phyloP scores from a whole-genome alignment of 2,888 invertebrate species.

The Apamea sordens region DNA sequence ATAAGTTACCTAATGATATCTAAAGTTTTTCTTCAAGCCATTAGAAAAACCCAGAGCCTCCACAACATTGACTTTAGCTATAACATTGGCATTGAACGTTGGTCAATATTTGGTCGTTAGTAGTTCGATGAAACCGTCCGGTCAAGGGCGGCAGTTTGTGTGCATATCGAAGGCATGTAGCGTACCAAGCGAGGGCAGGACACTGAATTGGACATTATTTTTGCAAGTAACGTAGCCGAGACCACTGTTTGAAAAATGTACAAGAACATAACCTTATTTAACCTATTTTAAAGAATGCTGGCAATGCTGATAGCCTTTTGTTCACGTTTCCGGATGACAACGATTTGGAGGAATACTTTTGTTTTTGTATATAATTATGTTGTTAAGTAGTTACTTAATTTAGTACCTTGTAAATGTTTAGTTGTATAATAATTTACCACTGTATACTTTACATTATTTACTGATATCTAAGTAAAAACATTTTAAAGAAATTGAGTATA shows the following conservation, averaged over 20 bases:
- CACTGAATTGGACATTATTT: slow-evolving; percentile 44
- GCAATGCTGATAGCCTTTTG: neutral
- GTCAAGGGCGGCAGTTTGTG: slow-evolving; percentile 36
- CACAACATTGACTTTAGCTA: slow-evolving; percentile 35
- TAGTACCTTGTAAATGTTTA: neutral
- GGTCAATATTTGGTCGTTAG: slow-evolving; percentile 49
- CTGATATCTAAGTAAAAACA: neutral
- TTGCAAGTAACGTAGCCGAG: slow-evolving; percentile 24
- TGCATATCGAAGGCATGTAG: slow-evolving; percentile 32
- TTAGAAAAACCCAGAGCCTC: slow-evolving; percentile 9
- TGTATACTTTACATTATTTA: neutral
- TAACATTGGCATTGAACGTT: slow-evolving; percentile 25
- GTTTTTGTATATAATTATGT: neutral
- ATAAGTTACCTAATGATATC: neutral
- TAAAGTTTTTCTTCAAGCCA: slow-evolving; percentile 19
- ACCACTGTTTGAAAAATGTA: neutral
- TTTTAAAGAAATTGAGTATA: neutral
- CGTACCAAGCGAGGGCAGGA: slow-evolving; percentile 37
- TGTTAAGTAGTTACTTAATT: neutral
- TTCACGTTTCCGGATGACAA: neutral
- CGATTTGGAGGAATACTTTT: neutral
- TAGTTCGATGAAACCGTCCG: slow-evolving; percentile 23
- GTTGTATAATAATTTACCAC: neutral
- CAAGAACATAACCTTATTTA: slow-evolving; percentile 6
- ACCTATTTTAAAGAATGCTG: neutral